Evolutionary conservation across 2,888 invertebrate genomes (phyloP).

Genomic region (Toxonevra muliebris): DNA sequence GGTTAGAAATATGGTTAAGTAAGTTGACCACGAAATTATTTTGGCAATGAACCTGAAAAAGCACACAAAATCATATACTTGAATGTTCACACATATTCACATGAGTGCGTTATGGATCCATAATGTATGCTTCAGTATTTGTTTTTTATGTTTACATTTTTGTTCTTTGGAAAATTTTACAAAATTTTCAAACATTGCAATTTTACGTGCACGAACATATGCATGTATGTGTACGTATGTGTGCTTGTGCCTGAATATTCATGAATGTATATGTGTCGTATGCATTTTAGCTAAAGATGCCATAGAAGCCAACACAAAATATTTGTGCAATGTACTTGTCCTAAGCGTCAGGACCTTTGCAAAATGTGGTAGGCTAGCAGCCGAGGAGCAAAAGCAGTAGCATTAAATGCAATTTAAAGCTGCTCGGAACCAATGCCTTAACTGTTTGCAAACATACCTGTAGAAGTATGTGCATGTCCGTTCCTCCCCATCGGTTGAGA

Average conservation of each 20-base stretch:
- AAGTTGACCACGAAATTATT: constrained; percentile 57
- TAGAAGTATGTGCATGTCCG: not conserved
- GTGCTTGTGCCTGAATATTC: constrained; percentile 8
- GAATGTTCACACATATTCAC: not conserved
- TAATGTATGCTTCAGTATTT: constrained; percentile 5
- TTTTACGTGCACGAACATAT: no score
- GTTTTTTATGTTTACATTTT: not conserved
- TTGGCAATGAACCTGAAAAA: constrained; percentile 53
- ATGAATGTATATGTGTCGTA: constrained; percentile 9
- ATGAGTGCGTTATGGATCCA: constrained; percentile 13
- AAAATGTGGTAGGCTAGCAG: not conserved
- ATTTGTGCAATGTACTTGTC: constrained; percentile 33
- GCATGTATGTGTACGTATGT: not conserved
- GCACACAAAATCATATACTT: constrained; percentile 20
- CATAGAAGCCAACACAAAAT: constrained; percentile 35
- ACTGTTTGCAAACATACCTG: not conserved
- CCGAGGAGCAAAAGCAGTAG: not conserved
- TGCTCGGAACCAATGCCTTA: not conserved
- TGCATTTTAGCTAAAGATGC: constrained; percentile 20
- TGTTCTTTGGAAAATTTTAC: constrained; percentile 3
- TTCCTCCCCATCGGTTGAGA: not conserved
- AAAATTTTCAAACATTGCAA: constrained; percentile 7
- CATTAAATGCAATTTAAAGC: constrained; percentile 8
- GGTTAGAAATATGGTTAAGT: not conserved
- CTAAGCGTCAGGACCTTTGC: constrained; percentile 24